Evolutionary conservation across 2,888 invertebrate genomes (phyloP).

Genomic region (Molorchus minor): DNA sequence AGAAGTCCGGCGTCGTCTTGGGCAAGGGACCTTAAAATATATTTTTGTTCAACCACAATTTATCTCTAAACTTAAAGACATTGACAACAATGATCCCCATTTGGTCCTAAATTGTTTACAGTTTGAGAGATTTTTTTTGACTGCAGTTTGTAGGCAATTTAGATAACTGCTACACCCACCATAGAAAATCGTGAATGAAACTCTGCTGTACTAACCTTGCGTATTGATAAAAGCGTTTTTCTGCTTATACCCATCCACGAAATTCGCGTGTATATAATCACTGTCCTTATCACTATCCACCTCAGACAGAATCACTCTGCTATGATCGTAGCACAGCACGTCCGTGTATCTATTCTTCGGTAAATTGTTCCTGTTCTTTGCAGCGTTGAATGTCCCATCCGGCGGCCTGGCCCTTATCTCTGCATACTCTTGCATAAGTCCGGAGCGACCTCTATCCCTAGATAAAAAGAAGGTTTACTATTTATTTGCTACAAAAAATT

Average conservation of each 20-base stretch:
- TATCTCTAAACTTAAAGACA: too few relatives aligned
- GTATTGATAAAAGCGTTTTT: constrained; percentile 98
- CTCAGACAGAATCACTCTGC: constrained; percentile 83
- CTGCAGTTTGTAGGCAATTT: too few relatives aligned
- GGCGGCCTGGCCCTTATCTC: constrained; percentile 85
- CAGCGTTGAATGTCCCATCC: constrained; percentile 86
- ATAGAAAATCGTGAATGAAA: too few relatives aligned
- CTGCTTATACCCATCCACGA: constrained; percentile 97
- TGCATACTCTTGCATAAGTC: constrained; percentile 87
- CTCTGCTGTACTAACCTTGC: constrained; percentile 85
- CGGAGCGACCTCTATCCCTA: constrained; percentile 78
- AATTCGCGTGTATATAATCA: constrained; percentile 98
- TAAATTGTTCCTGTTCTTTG: constrained; percentile 80
- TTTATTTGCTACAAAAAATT: too few relatives aligned
- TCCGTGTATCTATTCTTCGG: constrained; percentile 93
- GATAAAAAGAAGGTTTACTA: too few relatives aligned
- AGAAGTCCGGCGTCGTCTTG: constrained; percentile 94
- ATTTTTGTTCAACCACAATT: too few relatives aligned
- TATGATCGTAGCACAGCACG: constrained; percentile 95
- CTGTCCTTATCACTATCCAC: constrained; percentile 77
- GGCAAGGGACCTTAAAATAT: constrained; percentile 89
- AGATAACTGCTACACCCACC: too few relatives aligned
- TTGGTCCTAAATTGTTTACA: too few relatives aligned
- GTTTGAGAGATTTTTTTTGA: too few relatives aligned
- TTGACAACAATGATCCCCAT: too few relatives aligned